Percentiles rank a stretch among this genome's conserved stretches.
Evolutionary conservation across 2,888 invertebrate species (phyloP).

Genomic region (Drosophila tanythrix): DNA sequence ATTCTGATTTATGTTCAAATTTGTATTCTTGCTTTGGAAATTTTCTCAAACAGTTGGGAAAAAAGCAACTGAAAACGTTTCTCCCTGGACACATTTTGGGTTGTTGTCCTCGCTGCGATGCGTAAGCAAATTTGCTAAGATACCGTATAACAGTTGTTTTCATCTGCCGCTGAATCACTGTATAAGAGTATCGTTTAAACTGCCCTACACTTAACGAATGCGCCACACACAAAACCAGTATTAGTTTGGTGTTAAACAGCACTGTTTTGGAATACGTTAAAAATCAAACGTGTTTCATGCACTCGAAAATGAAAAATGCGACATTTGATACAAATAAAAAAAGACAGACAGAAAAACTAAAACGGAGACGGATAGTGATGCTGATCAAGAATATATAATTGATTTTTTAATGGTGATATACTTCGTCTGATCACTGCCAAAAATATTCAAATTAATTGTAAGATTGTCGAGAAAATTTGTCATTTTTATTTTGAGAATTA

Average conservation of each 20-base stretch:
- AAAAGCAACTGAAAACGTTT: not conserved
- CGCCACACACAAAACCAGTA: not conserved
- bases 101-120: not conserved
- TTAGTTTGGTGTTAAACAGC: conserved; percentile 1
- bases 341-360: not conserved
- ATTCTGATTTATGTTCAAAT: not conserved
- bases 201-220: not conserved
- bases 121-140: not conserved
- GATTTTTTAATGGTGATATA: no score
- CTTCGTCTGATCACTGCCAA: no score
- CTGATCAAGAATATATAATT: no score
- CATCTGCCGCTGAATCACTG: not conserved
- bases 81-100: not conserved
- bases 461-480: no score
- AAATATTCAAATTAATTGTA: no score
- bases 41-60: not conserved
- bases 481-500: no score
- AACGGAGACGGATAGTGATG: no score
- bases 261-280: conserved; percentile 8
- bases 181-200: not conserved
- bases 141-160: not conserved
- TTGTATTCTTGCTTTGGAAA: fast-evolving
- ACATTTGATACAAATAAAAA: not conserved
- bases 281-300: not conserved
- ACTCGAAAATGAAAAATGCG: no score